phyloP scores from a whole-genome alignment of 1,140 invertebrate species.

The Venturia canescens region DNA sequence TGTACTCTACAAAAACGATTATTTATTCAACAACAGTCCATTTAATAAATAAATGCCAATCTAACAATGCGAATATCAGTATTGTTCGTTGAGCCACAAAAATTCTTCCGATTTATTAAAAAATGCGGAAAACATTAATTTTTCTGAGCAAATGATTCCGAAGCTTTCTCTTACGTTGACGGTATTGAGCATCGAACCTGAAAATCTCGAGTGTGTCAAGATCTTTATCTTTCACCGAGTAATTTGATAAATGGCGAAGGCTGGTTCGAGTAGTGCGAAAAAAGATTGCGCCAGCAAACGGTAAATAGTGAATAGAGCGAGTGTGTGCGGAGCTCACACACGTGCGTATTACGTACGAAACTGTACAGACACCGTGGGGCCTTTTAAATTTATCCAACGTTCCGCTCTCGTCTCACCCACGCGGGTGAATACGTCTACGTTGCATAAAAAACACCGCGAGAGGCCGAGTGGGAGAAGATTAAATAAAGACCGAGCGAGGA shows the following conservation, averaged over 20 bases:
- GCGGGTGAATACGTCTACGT: not conserved
- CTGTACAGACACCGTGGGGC: not conserved
- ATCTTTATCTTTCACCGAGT: not conserved
- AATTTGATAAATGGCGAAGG: not conserved
- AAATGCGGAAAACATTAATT: no score
- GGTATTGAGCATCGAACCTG: no score
- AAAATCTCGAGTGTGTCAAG: no score
- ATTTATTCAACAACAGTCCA: no score
- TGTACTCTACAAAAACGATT: no score
- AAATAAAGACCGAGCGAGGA: not conserved
- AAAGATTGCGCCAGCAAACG: not conserved
- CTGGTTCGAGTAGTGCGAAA: not conserved
- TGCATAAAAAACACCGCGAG: not conserved
- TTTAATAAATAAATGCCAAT: no score
- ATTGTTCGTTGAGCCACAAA: no score
- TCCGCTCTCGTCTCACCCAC: slow-evolving; percentile 5
- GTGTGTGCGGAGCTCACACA: not conserved
- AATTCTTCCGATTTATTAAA: no score
- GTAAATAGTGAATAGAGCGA: not conserved
- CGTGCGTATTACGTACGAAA: not conserved
- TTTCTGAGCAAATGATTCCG: no score
- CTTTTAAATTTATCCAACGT: slow-evolving; percentile 11
- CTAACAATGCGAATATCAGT: no score
- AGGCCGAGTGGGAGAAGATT: not conserved
- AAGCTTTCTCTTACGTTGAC: no score